Base-by-base conservation (phyloP, 1,140 invertebrate species). In the Drosophila bocki region DNA sequence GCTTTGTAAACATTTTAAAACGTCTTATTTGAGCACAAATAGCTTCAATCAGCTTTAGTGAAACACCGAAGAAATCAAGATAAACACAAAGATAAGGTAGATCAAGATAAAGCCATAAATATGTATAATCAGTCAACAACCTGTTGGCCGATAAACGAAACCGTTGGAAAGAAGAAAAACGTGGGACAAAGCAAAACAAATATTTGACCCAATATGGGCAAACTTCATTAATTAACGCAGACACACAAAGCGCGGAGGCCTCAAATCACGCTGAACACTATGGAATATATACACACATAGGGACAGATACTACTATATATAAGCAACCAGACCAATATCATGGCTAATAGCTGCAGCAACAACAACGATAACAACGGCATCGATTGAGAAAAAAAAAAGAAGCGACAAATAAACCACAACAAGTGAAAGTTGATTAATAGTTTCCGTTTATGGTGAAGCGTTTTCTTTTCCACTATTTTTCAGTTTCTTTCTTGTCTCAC, bases 341-440 rank as follows among this genome's bases (percentile, higher is more conserved):
- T 11, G 45, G 42, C 65, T 48, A 71, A 57, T 35, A 39, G 48
- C 12, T 54, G 17, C 44, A 59, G 29, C 22, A 59, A 51, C 39
- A 59, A 65, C 37, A 33, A 62, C 44, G 22, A 50, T 32, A 48
- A n/a, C 50, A 32, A 63, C 53, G 53, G 32, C 35, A 59, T 59
- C 32, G 39, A 67, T 41, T 59, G 11, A 53, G 56, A 42, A 17
- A 22, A 51, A 22, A 51, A 54, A 59, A 56, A 22, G 29, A 44
- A 35, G 41, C 39, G 29, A 44, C 39, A 61, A 51, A 81, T 62
- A 57, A 80, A 45, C 44, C 22, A 62, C 41, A 68, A 74, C 77
- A 84, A 90, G 83, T 87, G 83, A 87, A 87, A 87, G 83, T 90
- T 87, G 61, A 90, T 90, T 84, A 84, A 87, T 87, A 74, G 80